Evolutionary conservation across 2,888 invertebrate species (phyloP), one percentile per base, ranked within the genome.

Genomic region (Chloromyia formosa): DNA sequence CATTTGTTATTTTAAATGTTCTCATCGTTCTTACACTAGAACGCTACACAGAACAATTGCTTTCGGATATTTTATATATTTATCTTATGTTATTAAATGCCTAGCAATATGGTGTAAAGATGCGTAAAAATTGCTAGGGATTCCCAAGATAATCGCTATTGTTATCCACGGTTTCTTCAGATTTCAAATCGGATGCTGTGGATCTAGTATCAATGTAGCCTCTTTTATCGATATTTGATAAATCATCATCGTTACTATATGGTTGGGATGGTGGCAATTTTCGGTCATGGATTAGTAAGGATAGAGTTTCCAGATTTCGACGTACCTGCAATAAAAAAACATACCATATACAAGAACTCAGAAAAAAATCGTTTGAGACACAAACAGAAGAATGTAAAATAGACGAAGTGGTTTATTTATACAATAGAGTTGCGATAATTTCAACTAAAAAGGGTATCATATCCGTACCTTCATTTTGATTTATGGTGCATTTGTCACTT

Each of bases 281-380:
- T 77, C 83, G 80, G 80, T 84, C 82, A 77, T 87, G 86, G 73
- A 90, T 89, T 77, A 93, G 89, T 78, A 92, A 90, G 22, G 94
- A 93, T 78, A 94, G 85, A 68, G 92, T 92, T 86, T 94, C 94
- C 82, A 94, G 84, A 74, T 93, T 93, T 84, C 93, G 92, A 77
- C 94, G 89, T 76, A 94, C 93, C 94, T 94, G 84, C 1, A 86
- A 80, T 45, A 79, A 66, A 76, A 54, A 42, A 77, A 76, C 64
- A 49, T 49, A n/a, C n/a, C n/a, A n/a, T 35, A 35, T 35, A 35
- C 27, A 35, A 35, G 27, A n/a, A n/a, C n/a, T n/a, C n/a, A n/a
- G n/a, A n/a, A n/a, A n/a, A n/a, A n/a, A n/a, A n/a, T n/a, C n/a
- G n/a, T n/a, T n/a, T n/a, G n/a, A n/a, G n/a, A n/a, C n/a, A n/a